Evolutionary conservation across 2,888 invertebrate genomes (phyloP).

Genomic region (Scaptomyza caliginosa): DNA sequence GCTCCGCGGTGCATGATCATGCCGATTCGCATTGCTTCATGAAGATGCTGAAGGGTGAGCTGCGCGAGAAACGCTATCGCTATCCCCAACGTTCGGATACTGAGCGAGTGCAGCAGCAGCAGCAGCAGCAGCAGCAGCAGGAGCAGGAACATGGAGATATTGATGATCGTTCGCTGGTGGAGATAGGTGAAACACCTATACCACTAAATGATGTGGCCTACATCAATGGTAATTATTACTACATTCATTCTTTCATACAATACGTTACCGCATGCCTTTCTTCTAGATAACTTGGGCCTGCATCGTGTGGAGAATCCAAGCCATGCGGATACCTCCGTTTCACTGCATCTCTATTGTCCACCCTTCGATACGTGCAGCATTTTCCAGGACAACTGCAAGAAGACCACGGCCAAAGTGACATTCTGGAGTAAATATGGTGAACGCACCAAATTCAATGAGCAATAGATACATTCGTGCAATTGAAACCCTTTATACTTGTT

Average conservation of each 20-base stretch:
- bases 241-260: not conserved
- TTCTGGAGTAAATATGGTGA: slow-evolving; percentile 97
- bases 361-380: slow-evolving; percentile 94
- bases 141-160: slow-evolving; percentile 54
- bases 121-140: slow-evolving; percentile 13
- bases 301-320: slow-evolving; percentile 98
- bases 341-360: slow-evolving; percentile 97
- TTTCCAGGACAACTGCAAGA: slow-evolving; percentile 95
- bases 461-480: slow-evolving; percentile 42
- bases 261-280: slow-evolving; percentile 82
- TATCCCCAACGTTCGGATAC: slow-evolving; percentile 53
- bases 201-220: slow-evolving; percentile 93
- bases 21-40: slow-evolving; percentile 98
- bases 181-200: slow-evolving; percentile 88
- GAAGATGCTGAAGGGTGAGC: slow-evolving; percentile 93
- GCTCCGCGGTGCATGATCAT: slow-evolving; percentile 98
- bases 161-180: slow-evolving; percentile 86
- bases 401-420: slow-evolving; percentile 89
- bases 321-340: slow-evolving; percentile 94
- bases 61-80: slow-evolving; percentile 90
- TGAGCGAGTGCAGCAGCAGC: slow-evolving; percentile 11
- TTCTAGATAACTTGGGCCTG: slow-evolving; percentile 95
- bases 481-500: slow-evolving; percentile 41
- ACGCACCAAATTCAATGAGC: slow-evolving; percentile 61
- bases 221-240: slow-evolving; percentile 91